These are phyloP conservation scores for Germaria angustata DNA, from an alignment of 2,888 invertebrate species.

Conservation along the genomic window DNA sequence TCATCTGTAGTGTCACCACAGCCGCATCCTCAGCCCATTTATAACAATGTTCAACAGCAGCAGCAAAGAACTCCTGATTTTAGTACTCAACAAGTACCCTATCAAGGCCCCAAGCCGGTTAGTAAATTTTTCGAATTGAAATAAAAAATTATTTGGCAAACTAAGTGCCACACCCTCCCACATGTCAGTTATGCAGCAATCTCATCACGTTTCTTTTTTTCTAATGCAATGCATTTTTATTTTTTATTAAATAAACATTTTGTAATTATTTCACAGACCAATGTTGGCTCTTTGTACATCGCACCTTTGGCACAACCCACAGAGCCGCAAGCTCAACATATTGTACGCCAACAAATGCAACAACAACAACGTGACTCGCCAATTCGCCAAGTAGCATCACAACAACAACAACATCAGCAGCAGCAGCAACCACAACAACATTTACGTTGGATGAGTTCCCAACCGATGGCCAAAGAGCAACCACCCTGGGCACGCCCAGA, in stretches of 20 bases:
- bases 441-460: conserved; percentile 76
- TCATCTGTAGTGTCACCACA: conserved; percentile 70
- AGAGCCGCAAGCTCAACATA: conserved; percentile 76
- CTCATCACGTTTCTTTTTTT: conserved; percentile 22
- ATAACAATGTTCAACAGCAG: conserved; percentile 74
- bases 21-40: conserved; percentile 72
- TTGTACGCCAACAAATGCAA: conserved; percentile 76
- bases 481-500: conserved; percentile 78
- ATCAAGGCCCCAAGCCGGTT: conserved; percentile 75
- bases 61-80: conserved; percentile 74
- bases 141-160: background rate
- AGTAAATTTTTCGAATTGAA: conserved; percentile 55
- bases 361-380: conserved; percentile 79
- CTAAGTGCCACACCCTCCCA: conserved; percentile 7
- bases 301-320: conserved; percentile 81
- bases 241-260: conserved; percentile 42
- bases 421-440: conserved; percentile 56
- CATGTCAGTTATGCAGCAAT: background rate
- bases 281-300: conserved; percentile 82
- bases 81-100: conserved; percentile 66
- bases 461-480: conserved; percentile 74
- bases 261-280: conserved; percentile 71
- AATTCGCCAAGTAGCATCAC: conserved; percentile 81
- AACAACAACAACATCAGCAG: conserved; percentile 62
- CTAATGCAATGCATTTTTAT: conserved; percentile 1